Conservation (phyloP, 1,140 invertebrate species). For the Armadillidium nasatum region DNA sequence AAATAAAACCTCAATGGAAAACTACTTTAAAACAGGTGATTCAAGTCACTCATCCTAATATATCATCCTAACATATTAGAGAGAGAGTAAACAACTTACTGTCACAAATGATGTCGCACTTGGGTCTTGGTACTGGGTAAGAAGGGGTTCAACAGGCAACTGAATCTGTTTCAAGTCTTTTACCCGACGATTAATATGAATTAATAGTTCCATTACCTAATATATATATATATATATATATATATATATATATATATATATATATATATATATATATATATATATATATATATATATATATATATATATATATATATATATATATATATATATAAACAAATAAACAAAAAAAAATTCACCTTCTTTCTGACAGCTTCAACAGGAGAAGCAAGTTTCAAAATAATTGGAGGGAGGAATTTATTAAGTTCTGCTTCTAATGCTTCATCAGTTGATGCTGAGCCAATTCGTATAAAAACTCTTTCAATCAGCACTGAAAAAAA, state of each 20-base stretch:
- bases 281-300: constrained; percentile 24
- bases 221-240: constrained; percentile 29
- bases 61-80: no score
- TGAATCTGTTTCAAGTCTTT: constrained; percentile 78
- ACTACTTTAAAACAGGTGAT: no score
- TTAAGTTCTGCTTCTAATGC: constrained; percentile 73
- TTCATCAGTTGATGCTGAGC: constrained; percentile 80
- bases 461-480: constrained; percentile 79
- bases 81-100: constrained; percentile 57
- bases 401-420: constrained; percentile 82
- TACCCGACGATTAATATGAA: constrained; percentile 84
- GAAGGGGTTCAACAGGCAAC: constrained; percentile 76
- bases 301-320: constrained; percentile 18
- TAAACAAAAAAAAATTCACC: no score
- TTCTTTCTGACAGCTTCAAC: constrained; percentile 79
- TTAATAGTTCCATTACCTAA: constrained; percentile 85
- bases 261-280: constrained; percentile 34
- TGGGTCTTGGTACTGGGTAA: constrained; percentile 75
- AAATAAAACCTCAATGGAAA: no score
- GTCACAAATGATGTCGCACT: constrained; percentile 73
- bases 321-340: no score
- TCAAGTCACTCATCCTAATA: no score
- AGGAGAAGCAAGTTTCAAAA: constrained; percentile 69
- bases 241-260: constrained; percentile 27
- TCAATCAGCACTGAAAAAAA: constrained; percentile 61